Base-by-base conservation (phyloP, 2,888 invertebrate genomes). In the Bombyx huttoni region DNA sequence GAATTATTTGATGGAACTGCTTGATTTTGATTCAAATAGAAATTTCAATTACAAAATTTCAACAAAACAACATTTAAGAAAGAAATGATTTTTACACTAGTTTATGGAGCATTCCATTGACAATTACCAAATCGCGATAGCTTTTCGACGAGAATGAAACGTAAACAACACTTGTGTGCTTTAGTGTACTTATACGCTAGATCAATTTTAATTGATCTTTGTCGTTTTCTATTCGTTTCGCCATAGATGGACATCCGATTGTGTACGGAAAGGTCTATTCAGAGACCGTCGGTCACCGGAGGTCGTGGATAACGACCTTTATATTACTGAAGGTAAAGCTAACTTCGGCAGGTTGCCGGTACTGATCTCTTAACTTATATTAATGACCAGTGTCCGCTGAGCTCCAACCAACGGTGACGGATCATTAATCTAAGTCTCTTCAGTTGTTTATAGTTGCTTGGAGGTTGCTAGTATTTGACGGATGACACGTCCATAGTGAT, bases 161-260 rank as follows among this genome's bases (percentile, higher is more conserved):
- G 5, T 24, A 24, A 2, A 24, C 5, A 24, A 24, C 35, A 49
- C 49, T 13, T 48, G 45, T 49, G 49, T 56, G 46, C 48, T 47
- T 53, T 54, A 61, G 56, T 54, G 68, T 67, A 63, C 61, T 34
- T 54, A 56, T 55, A 58, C 50, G 52, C 14, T 34, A 64, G 67
- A 66, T 57, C 68, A 60, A 68, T 70, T 78, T 79, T 81, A 79
- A 81, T 81, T 81, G 79, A 79, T 81, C 79, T 75, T 65, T 66
- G 64, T 73, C 75, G 69, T 78, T 80, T 78, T 75, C 74, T 74
- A 62, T 70, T 73, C 69, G 67, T 64, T 68, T 60, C 63, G 62
- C 65, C 66, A 67, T 63, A 60, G 61, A 56, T 64, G 63, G 62
- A 60, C 62, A 63, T 67, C 59, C 62, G 68, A 72, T 70, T 69